phyloP scores from a whole-genome alignment of 2,797 vertebrate genomes.

The Chromis chromis region DNA sequence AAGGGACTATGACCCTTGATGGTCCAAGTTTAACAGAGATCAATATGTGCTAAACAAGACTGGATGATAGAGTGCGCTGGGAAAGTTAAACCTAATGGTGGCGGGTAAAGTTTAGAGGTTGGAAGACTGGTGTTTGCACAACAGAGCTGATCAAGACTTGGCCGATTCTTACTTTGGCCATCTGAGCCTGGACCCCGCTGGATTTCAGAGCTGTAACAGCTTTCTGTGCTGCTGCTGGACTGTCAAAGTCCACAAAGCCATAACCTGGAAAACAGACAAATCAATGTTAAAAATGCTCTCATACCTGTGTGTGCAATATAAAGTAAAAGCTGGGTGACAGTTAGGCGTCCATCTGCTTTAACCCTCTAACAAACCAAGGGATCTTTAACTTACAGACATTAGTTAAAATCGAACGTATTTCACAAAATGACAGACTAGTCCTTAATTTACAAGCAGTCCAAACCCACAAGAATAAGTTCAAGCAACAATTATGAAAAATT shows the following conservation, averaged over 20 bases:
- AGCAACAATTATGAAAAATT: neutral
- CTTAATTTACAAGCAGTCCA: neutral
- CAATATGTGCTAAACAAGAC: slow-evolving; percentile 2
- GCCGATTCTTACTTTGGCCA: slow-evolving; percentile 91
- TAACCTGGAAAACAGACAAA: slow-evolving; percentile 85
- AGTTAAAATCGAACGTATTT: too few relatives aligned
- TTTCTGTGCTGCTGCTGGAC: slow-evolving; percentile 93
- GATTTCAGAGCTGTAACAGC: slow-evolving; percentile 93
- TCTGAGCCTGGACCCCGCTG: slow-evolving; percentile 95
- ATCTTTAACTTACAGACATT: too few relatives aligned
- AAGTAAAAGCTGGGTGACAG: neutral
- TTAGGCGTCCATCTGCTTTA: neutral
- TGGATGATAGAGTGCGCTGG: neutral
- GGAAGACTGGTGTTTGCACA: too few relatives aligned
- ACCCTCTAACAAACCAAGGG: too few relatives aligned
- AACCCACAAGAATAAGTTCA: neutral
- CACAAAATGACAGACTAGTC: too few relatives aligned
- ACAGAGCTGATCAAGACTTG: neutral
- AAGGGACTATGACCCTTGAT: neutral
- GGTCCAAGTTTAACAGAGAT: slow-evolving; percentile 39
- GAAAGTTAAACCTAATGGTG: neutral
- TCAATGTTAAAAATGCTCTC: neutral
- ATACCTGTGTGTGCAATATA: neutral
- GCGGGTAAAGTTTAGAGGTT: neutral
- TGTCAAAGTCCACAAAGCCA: slow-evolving; percentile 96